A percentile compares a stretch with the other conserved stretches of the same genome.
These are phyloP conservation scores for Nomada fabriciana DNA, from an alignment of 2,888 invertebrate species.

Conservation along the genomic window DNA sequence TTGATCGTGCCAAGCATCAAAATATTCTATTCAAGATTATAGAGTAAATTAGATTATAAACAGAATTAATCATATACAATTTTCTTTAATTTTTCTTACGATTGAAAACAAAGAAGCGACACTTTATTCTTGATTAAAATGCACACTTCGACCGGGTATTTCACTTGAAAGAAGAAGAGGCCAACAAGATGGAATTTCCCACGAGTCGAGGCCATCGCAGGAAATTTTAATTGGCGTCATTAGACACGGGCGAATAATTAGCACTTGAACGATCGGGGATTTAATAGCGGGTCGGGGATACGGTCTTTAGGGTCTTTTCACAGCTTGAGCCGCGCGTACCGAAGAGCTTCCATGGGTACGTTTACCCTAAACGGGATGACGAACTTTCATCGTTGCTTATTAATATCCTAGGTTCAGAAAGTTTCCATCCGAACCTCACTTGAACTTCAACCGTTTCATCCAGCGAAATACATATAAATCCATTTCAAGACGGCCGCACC, in stretches of 20 bases:
- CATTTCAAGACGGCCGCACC: neutral
- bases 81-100: too few species aligned
- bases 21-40: too few species aligned
- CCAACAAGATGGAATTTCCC: constrained; percentile 59
- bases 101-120: too few species aligned
- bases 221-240: constrained; percentile 73
- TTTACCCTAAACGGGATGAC: constrained; percentile 56
- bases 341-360: constrained; percentile 55
- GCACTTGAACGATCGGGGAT: constrained; percentile 70
- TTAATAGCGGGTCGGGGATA: constrained; percentile 64
- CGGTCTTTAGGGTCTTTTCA: constrained; percentile 66
- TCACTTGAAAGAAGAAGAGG: constrained; percentile 21
- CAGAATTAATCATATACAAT: too few species aligned
- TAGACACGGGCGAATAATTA: constrained; percentile 72
- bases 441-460: neutral
- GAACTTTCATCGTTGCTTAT: constrained; percentile 63
- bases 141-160: constrained; percentile 9
- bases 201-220: constrained; percentile 43
- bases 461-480: neutral
- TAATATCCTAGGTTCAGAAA: constrained; percentile 38
- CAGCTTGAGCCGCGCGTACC: constrained; percentile 44
- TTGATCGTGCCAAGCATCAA: neutral
- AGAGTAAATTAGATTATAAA: too few species aligned
- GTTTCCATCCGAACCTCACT: neutral
- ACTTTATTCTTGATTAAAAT: too few species aligned